Evolutionary conservation across 2,888 invertebrate species (phyloP), one percentile per base, ranked within the genome.

Genomic region (Diplolepis rosae): DNA sequence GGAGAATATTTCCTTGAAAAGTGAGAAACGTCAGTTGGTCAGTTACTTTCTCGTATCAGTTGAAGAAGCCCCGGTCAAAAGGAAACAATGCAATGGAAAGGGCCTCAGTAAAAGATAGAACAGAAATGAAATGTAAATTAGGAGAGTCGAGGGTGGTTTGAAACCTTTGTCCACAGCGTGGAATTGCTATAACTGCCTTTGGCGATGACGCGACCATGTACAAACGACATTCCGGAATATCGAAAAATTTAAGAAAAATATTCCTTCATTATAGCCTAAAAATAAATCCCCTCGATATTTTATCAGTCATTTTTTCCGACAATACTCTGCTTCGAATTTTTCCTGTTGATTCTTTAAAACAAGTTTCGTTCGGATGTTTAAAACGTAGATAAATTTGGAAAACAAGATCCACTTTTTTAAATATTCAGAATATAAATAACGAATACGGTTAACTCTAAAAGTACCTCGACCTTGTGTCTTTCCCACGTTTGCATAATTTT

Each of bases 121-220:
- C 50, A 42, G 65, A 28, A 65, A 35, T 39, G 45, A 65, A 65
- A 54, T 65, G 68, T 61, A 61, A 61, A 56, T 48, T 42, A 35
- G 39, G 24, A 54, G 54, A 27, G 54, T 54, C 27, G 15, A 50
- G 24, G 50, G 68, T 15, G 28, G n/a, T 56, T 61, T 32, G 45
- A 68, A 68, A 61, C 61, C 61, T 61, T 61, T 61, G 61, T 61
- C 61, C 22, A 35, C 24, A 18, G 24, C 35, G 18, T 54, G 13
- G 6, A 54, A 32, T 32, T 54, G 32, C 32, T 54, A 32, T 9
- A 9, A 18, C 32, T 54, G 54, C 30, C 54, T 54, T 54, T 54
- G 32, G 54, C 35, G 22, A 61, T 61, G 56, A 61, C 35, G 56
- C 56, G 56, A 13, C 22, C 35, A 32, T 35, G 28, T 6, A 52